These are phyloP conservation scores for Ifrita kowaldi DNA, from an alignment of 2,113 vertebrate species.

Conservation along the genomic window DNA sequence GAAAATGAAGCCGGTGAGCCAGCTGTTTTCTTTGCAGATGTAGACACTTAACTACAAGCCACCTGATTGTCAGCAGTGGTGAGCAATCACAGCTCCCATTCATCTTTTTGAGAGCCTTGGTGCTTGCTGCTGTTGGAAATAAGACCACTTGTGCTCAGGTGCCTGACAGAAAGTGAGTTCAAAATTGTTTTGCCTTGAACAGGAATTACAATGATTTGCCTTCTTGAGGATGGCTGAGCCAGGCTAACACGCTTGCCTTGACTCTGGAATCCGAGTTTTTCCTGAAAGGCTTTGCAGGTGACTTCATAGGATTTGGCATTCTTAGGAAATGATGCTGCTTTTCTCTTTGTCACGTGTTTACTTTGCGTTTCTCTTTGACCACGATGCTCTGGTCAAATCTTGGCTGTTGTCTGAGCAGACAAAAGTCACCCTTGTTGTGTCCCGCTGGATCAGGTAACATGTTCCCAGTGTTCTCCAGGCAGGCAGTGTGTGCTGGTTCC, in stretches of 20 bases:
- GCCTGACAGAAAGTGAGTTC: constrained; percentile 11
- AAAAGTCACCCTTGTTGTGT: not conserved
- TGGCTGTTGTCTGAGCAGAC: not conserved
- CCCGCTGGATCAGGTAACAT: not conserved
- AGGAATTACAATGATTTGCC: not conserved
- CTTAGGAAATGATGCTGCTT: not conserved
- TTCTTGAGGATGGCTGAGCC: not conserved
- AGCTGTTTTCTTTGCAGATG: constrained; percentile 61
- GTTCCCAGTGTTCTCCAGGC: not conserved
- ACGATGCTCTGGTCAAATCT: not conserved
- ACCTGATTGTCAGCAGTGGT: constrained; percentile 60
- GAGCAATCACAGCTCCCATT: constrained; percentile 59
- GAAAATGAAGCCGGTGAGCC: constrained; percentile 35
- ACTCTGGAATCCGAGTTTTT: not conserved
- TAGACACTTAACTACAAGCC: constrained; percentile 44
- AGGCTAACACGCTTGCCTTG: not conserved
- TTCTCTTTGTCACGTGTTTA: fast-evolving
- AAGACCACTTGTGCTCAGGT: constrained; percentile 48
- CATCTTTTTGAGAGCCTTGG: constrained; percentile 32
- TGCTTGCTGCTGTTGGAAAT: constrained; percentile 21
- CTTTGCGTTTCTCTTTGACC: fast-evolving
- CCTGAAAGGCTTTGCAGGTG: not conserved
- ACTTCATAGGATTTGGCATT: not conserved
- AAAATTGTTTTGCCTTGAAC: constrained; percentile 29
- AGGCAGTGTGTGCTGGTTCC: not conserved